A percentile compares a stretch with the other conserved stretches of the same genome.
These are phyloP conservation scores for Ptychobarbus kaznakovi DNA, from an alignment of 2,797 vertebrate genomes.

Conservation along the genomic window DNA sequence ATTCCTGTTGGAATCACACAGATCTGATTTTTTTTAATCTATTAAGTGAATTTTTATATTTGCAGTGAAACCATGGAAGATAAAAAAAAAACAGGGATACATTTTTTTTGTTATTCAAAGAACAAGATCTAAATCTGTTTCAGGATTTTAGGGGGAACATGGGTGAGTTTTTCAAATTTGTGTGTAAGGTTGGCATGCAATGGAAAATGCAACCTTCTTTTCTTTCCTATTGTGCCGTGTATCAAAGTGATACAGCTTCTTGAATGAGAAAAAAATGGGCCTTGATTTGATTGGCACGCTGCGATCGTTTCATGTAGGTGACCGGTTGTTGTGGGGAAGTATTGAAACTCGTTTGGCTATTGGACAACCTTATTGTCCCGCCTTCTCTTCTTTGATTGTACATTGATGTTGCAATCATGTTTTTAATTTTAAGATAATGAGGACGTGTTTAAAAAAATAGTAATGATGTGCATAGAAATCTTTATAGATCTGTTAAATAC, in stretches of 20 bases:
- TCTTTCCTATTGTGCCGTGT: background rate
- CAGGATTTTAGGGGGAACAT: background rate
- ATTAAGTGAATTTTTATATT: background rate
- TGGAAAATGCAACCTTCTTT: background rate
- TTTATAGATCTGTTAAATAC: background rate
- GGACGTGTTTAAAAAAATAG: background rate
- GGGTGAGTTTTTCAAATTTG: background rate
- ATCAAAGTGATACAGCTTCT: background rate
- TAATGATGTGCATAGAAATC: background rate
- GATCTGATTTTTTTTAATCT: too few species aligned
- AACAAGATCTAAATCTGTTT: background rate
- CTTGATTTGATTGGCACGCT: background rate
- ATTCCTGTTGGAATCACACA: slow-evolving; percentile 3
- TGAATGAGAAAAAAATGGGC: background rate
- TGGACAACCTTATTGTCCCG: background rate
- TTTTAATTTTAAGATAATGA: background rate
- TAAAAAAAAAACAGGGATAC: background rate
- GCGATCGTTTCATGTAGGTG: background rate
- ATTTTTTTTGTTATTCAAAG: background rate
- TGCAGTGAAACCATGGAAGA: background rate
- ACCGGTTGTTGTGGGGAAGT: background rate
- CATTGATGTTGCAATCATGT: background rate
- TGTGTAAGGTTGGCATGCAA: background rate
- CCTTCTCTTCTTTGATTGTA: background rate
- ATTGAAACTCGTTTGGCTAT: background rate